A percentile compares a stretch with the other conserved stretches of the same genome.
Evolutionary conservation across 1,140 invertebrate genomes (phyloP).

Genomic region (Ephestia elutella): DNA sequence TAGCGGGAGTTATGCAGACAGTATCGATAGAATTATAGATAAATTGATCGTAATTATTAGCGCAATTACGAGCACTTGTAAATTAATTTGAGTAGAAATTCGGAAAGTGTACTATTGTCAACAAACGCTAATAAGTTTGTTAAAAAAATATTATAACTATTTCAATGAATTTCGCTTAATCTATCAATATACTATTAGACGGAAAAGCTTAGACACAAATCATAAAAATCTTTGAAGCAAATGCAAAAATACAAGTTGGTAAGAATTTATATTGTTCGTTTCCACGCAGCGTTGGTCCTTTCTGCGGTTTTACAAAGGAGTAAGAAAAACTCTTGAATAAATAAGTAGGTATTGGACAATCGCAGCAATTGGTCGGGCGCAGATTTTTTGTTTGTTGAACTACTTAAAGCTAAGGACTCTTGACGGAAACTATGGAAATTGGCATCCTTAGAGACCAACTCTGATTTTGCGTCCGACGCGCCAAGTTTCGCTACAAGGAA

Average conservation of each 20-base stretch:
- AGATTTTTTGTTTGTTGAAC: conserved; percentile 13
- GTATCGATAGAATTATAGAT: too few species aligned
- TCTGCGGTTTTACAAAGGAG: not conserved
- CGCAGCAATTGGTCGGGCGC: conserved; percentile 8
- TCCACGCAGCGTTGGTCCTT: not conserved
- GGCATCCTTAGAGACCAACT: not conserved
- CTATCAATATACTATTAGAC: too few species aligned
- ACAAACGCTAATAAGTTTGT: too few species aligned
- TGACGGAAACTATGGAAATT: conserved; percentile 12
- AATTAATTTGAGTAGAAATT: too few species aligned
- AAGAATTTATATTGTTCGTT: not conserved
- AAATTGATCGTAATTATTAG: too few species aligned
- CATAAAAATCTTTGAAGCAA: not conserved
- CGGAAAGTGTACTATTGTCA: too few species aligned
- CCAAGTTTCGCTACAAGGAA: not conserved
- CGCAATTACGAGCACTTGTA: too few species aligned
- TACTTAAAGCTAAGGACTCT: conserved; percentile 9
- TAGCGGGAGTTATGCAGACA: too few species aligned
- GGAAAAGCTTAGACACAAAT: too few species aligned
- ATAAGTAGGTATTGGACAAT: conserved; percentile 12
- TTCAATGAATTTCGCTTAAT: too few species aligned
- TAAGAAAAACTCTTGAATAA: conserved; percentile 9
- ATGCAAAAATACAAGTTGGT: not conserved
- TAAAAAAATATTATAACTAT: too few species aligned
- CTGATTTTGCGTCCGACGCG: not conserved